Base-by-base conservation (phyloP, 2,113 vertebrate genomes). In the Barbus barbus region DNA sequence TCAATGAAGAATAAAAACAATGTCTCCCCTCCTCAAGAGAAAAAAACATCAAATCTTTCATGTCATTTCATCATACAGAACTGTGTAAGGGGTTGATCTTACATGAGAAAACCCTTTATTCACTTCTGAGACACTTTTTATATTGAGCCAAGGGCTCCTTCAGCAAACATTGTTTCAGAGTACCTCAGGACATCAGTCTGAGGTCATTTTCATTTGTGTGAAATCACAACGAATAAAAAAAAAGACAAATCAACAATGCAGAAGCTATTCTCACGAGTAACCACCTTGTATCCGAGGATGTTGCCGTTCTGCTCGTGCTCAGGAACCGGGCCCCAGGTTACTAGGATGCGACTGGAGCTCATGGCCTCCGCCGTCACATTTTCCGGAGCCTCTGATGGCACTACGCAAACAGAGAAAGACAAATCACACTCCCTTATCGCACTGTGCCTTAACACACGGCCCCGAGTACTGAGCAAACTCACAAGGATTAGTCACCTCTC, bases 211-310 rank as follows among this genome's bases (percentile, higher is more conserved):
- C 0, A 33, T 69, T 33, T 67, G 26, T 46, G 65, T n/a, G 20
- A 53, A 51, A 69, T 78, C 26, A 65, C 7, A 51, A 56, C 31
- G 16, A 65, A 48, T 63, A 26, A 9, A 48, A 67, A 41, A 65
- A 28, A 67, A 14, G 20, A 24, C 2, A 58, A 67, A 67, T n/a
- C 8, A 46, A 18, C 20, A 81, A 69, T 1, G n/a, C 26, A 51
- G 26, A 56, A n/a, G 33, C 20, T 13, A 31, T 11, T 80, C 60
- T 56, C 74, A 77, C 9, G 44, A 33, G 72, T 38, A 53, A 11
- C 0, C 91, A 98, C 97, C 97, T 98, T 98, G 88, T 99, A 99
- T 84, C 97, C 97, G 22, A 98, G 91, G 76, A 99, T 93, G 78
- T 96, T 94, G 69, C 97, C 97, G 0, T 99, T 99, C 90, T 96